These are phyloP conservation scores for Drosophila niveifrons DNA, from an alignment of 2,888 invertebrate genomes.

Conservation along the genomic window DNA sequence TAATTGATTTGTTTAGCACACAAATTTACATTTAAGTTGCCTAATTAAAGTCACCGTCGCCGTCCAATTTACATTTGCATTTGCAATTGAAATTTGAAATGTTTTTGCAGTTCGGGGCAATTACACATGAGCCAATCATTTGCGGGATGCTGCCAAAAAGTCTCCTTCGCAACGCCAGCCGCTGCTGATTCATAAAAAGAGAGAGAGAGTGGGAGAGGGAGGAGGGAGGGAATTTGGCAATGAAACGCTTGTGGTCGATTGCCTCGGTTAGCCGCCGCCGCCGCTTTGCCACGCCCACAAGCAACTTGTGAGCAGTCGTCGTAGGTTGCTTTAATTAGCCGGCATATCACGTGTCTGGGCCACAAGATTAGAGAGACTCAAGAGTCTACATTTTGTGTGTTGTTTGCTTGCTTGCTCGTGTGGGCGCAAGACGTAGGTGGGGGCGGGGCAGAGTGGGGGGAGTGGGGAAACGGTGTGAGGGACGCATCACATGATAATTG, in stretches of 20 bases:
- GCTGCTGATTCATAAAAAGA: conserved; percentile 63
- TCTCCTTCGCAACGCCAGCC: conserved; percentile 53
- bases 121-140: conserved; percentile 57
- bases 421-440: neutral
- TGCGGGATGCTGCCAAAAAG: conserved; percentile 56
- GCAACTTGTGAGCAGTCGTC: neutral
- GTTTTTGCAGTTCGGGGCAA: conserved; percentile 20
- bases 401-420: neutral
- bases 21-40: conserved; percentile 31
- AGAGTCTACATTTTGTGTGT: neutral
- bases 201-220: conserved; percentile 3
- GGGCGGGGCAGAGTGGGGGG: too few species aligned
- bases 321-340: conserved; percentile 65
- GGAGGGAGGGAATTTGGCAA: conserved; percentile 63
- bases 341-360: conserved; percentile 72
- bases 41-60: conserved; percentile 37
- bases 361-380: conserved; percentile 10
- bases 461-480: neutral
- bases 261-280: too few species aligned
- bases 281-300: conserved; percentile 70
- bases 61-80: neutral
- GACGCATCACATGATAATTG: conserved; percentile 74
- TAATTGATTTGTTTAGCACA: conserved; percentile 33
- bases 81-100: conserved; percentile 2
- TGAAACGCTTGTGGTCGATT: conserved; percentile 58